Base-by-base conservation (phyloP, 2,888 invertebrate species). In the Rhamphomyia laevipes region DNA sequence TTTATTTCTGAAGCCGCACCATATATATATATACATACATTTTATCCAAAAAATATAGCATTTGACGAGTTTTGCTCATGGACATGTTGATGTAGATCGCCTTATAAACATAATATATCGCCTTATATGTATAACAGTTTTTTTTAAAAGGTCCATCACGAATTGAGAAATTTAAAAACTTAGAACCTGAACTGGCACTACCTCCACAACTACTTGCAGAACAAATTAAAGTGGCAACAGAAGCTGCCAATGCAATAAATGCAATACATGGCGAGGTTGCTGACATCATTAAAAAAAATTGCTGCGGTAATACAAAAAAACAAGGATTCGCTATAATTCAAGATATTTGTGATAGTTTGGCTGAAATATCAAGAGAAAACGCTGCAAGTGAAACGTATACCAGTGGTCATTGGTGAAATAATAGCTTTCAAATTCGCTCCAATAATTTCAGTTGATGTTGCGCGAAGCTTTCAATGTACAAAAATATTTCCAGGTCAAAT, bases 171-270 rank as follows among this genome's bases (percentile, higher is more conserved):
- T 40, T 40, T 40, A 40, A 40, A 18, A 17, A 18, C 13, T 40
- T 40, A 16, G 40, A 40, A 12, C 40, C 40, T 17, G 17, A 40
- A 17, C 40, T 42, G 4, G 52, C 55, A 37, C 49, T 63, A 45
- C 63, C 63, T 6, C 63, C 61, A 35, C 53, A 61, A 48, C 59
- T 63, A 42, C 40, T 40, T 11, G 35, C 35, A 5, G 35, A 3
- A 7, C 35, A 35, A 7, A 35, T 35, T 35, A n/a, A 35, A 7
- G n/a, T 35, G 2, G n/a, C 13, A 35, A 35, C 35, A 35, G 35
- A 35, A 3, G 35, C 35, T 35, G n/a, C 7, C n/a, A 13, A 35
- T 5, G 12, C 35, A 35, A 35, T 35, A 5, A 35, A 35, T n/a
- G n/a, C 7, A 3, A 7, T n/a, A 35, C n/a, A 35, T 7, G 35